A percentile compares a stretch with the other conserved stretches of the same genome.
Evolutionary conservation across 2,113 vertebrate species (phyloP).

Genomic region (Pluvialis apricaria): DNA sequence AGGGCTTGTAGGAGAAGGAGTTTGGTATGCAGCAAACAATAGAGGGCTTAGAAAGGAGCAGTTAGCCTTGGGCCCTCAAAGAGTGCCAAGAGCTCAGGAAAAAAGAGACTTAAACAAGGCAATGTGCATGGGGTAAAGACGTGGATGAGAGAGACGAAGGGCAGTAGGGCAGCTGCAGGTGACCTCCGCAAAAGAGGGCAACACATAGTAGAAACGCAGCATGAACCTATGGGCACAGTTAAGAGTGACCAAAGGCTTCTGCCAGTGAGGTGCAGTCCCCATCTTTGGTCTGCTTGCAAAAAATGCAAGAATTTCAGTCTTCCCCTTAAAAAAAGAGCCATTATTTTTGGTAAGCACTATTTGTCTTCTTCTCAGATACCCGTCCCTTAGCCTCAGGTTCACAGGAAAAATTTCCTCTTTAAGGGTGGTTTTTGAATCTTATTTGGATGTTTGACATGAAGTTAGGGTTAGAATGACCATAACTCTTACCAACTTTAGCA

Average conservation of each 20-base stretch:
- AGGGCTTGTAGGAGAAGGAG: constrained; percentile 9
- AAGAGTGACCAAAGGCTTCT: background rate
- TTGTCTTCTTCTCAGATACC: background rate
- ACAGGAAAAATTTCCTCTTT: background rate
- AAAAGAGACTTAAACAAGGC: background rate
- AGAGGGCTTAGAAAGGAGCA: constrained; percentile 47
- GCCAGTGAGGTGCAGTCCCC: background rate
- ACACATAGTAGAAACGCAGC: background rate
- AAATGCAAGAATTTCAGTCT: background rate
- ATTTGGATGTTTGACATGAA: background rate
- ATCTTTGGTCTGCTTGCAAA: background rate
- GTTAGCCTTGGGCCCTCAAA: constrained; percentile 6
- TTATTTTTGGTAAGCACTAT: background rate
- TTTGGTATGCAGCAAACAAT: constrained; percentile 1
- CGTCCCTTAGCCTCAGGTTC: background rate
- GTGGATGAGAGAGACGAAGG: fast-evolving
- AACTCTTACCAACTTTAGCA: background rate
- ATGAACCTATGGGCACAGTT: background rate
- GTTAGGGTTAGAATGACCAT: background rate
- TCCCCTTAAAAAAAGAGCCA: background rate
- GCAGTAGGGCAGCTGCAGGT: background rate
- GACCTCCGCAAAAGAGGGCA: background rate
- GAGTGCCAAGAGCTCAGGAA: background rate
- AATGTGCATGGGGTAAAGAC: background rate
- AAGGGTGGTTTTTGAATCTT: background rate